Conservation (phyloP, 2,113 vertebrate species). For the Galbula dea region DNA sequence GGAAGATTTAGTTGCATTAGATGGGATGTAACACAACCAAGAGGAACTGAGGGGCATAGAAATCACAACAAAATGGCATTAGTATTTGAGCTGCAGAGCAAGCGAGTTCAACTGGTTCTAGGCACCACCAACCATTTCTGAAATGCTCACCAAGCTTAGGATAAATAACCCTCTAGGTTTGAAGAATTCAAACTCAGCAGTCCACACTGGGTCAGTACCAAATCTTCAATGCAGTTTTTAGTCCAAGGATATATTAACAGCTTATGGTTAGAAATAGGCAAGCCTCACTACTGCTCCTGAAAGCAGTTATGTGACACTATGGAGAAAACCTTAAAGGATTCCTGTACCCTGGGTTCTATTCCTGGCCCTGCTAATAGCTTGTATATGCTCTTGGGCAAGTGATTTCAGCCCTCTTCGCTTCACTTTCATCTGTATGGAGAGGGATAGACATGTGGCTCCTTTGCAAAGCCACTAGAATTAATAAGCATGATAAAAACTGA, state of each 20-base stretch:
- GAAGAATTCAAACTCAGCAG: neutral
- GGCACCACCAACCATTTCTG: neutral
- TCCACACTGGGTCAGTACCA: neutral
- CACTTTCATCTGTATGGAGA: neutral
- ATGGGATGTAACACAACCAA: neutral
- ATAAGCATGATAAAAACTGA: neutral
- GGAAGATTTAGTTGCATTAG: neutral
- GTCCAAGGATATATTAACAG: neutral
- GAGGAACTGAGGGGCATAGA: neutral
- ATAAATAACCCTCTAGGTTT: neutral
- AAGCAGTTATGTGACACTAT: neutral
- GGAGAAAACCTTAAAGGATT: conserved; percentile 1
- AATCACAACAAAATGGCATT: neutral
- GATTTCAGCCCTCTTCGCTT: neutral
- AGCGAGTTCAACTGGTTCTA: neutral
- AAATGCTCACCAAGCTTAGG: neutral
- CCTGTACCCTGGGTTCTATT: neutral
- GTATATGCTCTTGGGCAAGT: neutral
- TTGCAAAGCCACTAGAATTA: neutral
- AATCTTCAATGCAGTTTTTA: neutral
- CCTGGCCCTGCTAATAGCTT: neutral
- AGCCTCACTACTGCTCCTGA: neutral
- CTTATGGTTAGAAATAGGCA: neutral
- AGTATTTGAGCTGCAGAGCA: neutral
- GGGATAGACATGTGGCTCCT: neutral